Percentiles rank a stretch among this genome's conserved stretches.
phyloP scores from a whole-genome alignment of 2,797 vertebrate genomes.

The Pseudotriccus pelzelni region DNA sequence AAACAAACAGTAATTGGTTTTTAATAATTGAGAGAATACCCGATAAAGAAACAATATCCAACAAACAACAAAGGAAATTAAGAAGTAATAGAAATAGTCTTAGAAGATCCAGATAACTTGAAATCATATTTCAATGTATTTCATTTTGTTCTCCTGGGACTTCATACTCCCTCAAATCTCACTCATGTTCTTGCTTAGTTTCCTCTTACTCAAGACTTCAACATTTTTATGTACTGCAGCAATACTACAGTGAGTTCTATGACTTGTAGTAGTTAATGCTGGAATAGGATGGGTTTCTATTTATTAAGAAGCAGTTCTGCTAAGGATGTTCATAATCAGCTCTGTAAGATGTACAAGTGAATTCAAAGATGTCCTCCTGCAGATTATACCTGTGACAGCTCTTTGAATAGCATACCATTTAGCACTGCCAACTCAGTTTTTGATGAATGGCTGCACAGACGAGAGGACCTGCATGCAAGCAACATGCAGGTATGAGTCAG shows the following conservation, averaged over 20 bases:
- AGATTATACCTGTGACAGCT: not conserved
- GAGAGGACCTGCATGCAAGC: not conserved
- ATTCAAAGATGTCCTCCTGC: not conserved
- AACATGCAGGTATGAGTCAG: not conserved
- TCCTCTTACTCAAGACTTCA: not conserved
- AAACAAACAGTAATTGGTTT: slow-evolving; percentile 41
- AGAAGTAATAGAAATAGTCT: not conserved
- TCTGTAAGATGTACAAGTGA: not conserved
- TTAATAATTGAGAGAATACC: slow-evolving; percentile 36
- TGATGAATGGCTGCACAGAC: not conserved
- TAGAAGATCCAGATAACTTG: not conserved
- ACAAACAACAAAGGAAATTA: slow-evolving; percentile 26
- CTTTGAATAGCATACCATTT: not conserved
- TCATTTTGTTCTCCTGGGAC: not conserved
- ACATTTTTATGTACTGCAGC: not conserved
- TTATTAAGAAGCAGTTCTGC: not conserved
- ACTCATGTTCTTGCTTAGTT: not conserved
- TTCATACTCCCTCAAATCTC: not conserved
- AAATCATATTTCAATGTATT: not conserved
- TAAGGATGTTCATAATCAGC: not conserved
- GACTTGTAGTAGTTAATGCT: not conserved
- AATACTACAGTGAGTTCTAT: not conserved
- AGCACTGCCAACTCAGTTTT: not conserved
- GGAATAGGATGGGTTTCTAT: not conserved
- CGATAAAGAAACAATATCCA: slow-evolving; percentile 19